Percentiles rank a stretch among this genome's conserved stretches.
Evolutionary conservation across 2,888 invertebrate species (phyloP).

Genomic region (Drosophila mimetica): DNA sequence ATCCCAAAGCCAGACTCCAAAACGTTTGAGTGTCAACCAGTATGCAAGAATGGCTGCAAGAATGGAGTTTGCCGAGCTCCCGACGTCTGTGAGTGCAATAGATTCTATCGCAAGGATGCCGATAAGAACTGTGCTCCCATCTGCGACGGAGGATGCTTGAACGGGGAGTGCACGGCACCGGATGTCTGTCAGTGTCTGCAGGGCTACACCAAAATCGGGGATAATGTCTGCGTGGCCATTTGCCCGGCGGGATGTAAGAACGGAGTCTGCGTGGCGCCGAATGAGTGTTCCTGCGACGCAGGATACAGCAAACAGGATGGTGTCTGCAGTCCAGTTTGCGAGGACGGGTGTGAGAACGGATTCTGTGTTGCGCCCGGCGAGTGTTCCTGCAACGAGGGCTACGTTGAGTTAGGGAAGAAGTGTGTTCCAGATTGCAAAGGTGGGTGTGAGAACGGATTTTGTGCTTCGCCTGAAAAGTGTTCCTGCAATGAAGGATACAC

Average conservation of each 20-base stretch:
- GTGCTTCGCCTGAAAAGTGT: slow-evolving; percentile 9
- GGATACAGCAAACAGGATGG: slow-evolving; percentile 15
- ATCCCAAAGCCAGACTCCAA: not conserved
- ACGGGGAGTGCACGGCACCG: slow-evolving; percentile 27
- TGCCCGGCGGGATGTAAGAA: slow-evolving; percentile 28
- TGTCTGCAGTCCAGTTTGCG: slow-evolving; percentile 20
- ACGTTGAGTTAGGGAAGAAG: not conserved
- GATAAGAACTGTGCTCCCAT: slow-evolving; percentile 68
- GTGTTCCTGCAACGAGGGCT: slow-evolving; percentile 22
- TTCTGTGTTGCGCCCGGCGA: slow-evolving; percentile 8
- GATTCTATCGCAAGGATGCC: slow-evolving; percentile 26
- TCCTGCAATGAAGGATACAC: slow-evolving; percentile 9
- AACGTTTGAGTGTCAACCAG: slow-evolving; percentile 47
- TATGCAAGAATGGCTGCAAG: slow-evolving; percentile 52
- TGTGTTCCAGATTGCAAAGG: slow-evolving; percentile 6
- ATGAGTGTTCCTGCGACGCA: slow-evolving; percentile 22
- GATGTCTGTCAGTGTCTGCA: slow-evolving; percentile 16
- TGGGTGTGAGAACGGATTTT: slow-evolving; percentile 16
- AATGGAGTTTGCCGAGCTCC: slow-evolving; percentile 60
- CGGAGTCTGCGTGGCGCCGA: slow-evolving; percentile 40
- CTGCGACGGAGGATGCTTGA: slow-evolving; percentile 71
- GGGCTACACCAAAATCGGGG: slow-evolving; percentile 14
- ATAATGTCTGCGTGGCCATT: slow-evolving; percentile 16
- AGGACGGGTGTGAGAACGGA: slow-evolving; percentile 23
- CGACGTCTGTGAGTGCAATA: slow-evolving; percentile 49